These are phyloP conservation scores for Biston stratarius DNA, from an alignment of 2,888 invertebrate genomes.

Conservation along the genomic window DNA sequence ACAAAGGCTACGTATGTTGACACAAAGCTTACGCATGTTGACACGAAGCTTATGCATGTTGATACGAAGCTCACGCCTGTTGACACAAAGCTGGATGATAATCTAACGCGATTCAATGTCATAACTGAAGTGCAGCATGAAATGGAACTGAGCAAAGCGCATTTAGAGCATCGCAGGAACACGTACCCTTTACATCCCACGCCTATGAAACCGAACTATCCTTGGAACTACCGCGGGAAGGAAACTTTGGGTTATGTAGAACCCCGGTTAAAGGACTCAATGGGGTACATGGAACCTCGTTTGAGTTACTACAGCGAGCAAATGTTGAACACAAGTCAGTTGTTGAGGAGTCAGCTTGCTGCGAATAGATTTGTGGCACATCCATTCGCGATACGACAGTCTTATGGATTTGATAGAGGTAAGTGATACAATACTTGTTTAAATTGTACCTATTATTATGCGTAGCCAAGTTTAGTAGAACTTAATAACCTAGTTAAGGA, in stretches of 20 bases:
- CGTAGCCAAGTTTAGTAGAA: no score
- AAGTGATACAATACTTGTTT: slow-evolving; percentile 37
- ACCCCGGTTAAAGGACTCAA: slow-evolving; percentile 57
- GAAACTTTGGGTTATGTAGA: slow-evolving; percentile 57
- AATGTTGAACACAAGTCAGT: slow-evolving; percentile 67
- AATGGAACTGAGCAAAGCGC: slow-evolving; percentile 58
- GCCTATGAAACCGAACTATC: slow-evolving; percentile 66
- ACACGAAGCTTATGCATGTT: background rate
- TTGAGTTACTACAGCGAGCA: slow-evolving; percentile 73
- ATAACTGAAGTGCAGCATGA: slow-evolving; percentile 62
- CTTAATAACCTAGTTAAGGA: no score
- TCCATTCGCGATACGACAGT: slow-evolving; percentile 67
- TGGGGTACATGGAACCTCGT: slow-evolving; percentile 57
- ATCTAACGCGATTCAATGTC: slow-evolving; percentile 55
- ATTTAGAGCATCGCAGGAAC: slow-evolving; percentile 68
- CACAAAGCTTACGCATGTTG: background rate
- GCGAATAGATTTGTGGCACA: slow-evolving; percentile 68
- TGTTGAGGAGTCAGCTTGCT: slow-evolving; percentile 70
- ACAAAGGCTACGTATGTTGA: background rate
- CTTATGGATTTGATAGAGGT: slow-evolving; percentile 78
- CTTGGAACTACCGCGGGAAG: slow-evolving; percentile 70
- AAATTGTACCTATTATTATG: background rate
- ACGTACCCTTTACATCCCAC: slow-evolving; percentile 75
- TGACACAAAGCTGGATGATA: slow-evolving; percentile 40
- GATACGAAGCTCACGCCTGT: background rate